A percentile compares a stretch with the other conserved stretches of the same genome.
Conservation (phyloP, 2,888 invertebrate species). For the Cylindroiulus punctatus region DNA sequence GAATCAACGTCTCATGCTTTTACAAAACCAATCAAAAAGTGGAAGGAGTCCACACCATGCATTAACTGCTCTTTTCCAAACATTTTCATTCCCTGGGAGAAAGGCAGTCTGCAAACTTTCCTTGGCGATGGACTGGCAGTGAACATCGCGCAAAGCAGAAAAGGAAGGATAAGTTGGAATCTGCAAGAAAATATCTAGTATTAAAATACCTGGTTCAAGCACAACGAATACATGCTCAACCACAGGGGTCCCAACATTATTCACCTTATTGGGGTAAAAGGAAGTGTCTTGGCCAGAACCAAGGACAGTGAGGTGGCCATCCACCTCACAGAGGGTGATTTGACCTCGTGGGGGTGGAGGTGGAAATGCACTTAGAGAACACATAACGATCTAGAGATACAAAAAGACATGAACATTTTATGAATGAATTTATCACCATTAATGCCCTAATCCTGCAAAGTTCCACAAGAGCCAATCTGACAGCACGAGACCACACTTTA, state of each 20-base stretch:
- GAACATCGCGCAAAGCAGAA: conserved; percentile 22
- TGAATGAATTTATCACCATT: background rate
- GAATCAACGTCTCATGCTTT: background rate
- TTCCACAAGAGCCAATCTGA: no score
- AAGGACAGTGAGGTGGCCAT: conserved; percentile 43
- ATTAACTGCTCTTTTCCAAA: conserved; percentile 54
- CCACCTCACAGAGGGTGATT: conserved; percentile 53
- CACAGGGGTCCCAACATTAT: background rate
- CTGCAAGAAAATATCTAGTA: background rate
- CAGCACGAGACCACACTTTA: no score
- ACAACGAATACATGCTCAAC: background rate
- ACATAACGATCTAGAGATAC: conserved; percentile 49
- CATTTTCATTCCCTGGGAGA: conserved; percentile 53
- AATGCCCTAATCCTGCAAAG: no score
- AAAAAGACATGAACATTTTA: background rate
- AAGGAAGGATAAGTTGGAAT: conserved; percentile 35
- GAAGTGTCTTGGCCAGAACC: background rate
- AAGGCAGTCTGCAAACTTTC: conserved; percentile 56
- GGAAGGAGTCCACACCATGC: conserved; percentile 51
- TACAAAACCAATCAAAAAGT: background rate
- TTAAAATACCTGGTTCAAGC: background rate
- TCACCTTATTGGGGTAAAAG: background rate
- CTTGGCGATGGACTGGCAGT: conserved; percentile 43
- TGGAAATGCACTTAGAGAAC: conserved; percentile 54
- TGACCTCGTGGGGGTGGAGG: conserved; percentile 52